Base-by-base conservation (phyloP, 2,888 invertebrate species). In the Orthonychiurus folsomi region DNA sequence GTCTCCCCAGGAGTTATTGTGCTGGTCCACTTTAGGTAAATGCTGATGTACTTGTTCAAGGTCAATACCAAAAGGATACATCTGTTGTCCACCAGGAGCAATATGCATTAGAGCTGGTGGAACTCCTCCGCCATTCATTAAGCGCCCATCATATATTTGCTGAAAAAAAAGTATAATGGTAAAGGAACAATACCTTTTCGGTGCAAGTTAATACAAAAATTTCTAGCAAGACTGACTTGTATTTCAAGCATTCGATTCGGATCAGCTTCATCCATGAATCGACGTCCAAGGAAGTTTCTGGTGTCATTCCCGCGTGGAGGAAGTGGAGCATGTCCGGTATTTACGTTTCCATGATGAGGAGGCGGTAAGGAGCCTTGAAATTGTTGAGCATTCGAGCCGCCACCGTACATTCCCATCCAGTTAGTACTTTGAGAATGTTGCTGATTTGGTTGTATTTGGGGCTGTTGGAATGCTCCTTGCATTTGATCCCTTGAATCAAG, bases 201-300 rank as follows among this genome's bases (percentile, higher is more conserved):
- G n/a, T n/a, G n/a, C 27, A 59, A 50, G 24, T 26, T 25, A 24
- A 60, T 26, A 18, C 48, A 1, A 20, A 52, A 26, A 59, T 3
- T 48, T n/a, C 9, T 26, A 50, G 53, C 18, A 12, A 12, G 15
- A 5, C 21, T n/a, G 18, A 56, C 28, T n/a, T 56, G 52, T 12
- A 52, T 52, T 52, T 68, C 68, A 15, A 68, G 23, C 20, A 62
- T 56, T 50, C 66, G 53, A 54, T 52, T 66, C 12, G 63, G 57
- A 56, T 69, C 72, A 57, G 68, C 63, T 37, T 72, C 70, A 37
- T 72, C 71, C 18, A 70, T 68, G 61, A 68, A 71, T 47, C 72
- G 56, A 24, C 69, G 57, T 5, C 69, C 69, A 55, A 69, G 55
- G 54, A 70, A 66, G 25, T 65, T 66, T 21, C 71, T 57, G 1